These are phyloP conservation scores for Sarcophaga carnaria DNA, from an alignment of 2,888 invertebrate genomes.

Conservation along the genomic window DNA sequence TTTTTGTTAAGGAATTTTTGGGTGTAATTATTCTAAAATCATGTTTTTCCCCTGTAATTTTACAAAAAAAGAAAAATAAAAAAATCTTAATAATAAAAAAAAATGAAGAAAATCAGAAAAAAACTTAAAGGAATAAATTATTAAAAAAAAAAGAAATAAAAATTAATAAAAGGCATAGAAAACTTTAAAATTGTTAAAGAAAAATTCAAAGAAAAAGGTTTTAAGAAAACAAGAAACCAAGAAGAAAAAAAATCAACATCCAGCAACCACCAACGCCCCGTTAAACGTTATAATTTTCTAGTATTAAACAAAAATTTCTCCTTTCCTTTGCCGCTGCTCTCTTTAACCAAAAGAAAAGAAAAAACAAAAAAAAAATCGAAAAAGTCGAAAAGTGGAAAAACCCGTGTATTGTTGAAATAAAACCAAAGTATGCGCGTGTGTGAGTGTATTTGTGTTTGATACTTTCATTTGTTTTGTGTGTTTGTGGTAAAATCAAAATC, in stretches of 20 bases:
- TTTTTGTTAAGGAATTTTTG: slow-evolving; percentile 39
- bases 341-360: background rate
- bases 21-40: slow-evolving; percentile 46
- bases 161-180: background rate
- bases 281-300: slow-evolving; percentile 63
- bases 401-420: slow-evolving; percentile 32
- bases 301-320: slow-evolving; percentile 52
- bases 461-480: slow-evolving; percentile 40
- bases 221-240: slow-evolving; percentile 21
- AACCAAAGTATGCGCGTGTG: slow-evolving; percentile 14
- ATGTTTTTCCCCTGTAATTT: slow-evolving; percentile 16
- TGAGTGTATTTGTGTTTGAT: slow-evolving; percentile 28
- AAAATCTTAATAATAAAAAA: too few species aligned
- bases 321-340: slow-evolving; percentile 32
- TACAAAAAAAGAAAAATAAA: slow-evolving; percentile 23
- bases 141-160: slow-evolving; percentile 1
- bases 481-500: slow-evolving; percentile 63
- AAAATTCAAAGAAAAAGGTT: slow-evolving; percentile 16
- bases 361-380: slow-evolving; percentile 18
- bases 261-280: slow-evolving; percentile 68
- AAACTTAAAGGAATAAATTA: background rate
- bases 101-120: background rate
- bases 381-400: slow-evolving; percentile 7
- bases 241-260: slow-evolving; percentile 45
- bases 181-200: background rate